Conservation (phyloP, 2,797 vertebrate species). For the Geotrypetes seraphini region DNA sequence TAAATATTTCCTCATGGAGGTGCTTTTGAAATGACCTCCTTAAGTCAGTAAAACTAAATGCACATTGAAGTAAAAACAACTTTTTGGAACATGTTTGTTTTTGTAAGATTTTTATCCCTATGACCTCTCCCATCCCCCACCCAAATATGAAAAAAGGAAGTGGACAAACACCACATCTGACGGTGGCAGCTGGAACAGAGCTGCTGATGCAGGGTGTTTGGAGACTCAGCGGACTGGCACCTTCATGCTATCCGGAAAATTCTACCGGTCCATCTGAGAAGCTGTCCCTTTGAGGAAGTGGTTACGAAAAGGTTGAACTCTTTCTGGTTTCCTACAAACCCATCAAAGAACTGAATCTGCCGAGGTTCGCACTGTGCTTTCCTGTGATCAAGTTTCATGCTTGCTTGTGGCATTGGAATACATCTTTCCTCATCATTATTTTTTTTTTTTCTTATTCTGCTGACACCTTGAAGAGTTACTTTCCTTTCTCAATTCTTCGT, state of each 20-base stretch:
- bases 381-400: slow-evolving; percentile 7
- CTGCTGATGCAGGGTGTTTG: slow-evolving; percentile 1
- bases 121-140: too few species aligned
- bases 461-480: slow-evolving; percentile 11
- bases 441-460: slow-evolving; percentile 13
- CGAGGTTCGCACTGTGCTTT: slow-evolving; percentile 5
- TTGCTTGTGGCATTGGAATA: slow-evolving; percentile 1
- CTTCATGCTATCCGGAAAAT: too few species aligned
- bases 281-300: slow-evolving; percentile 9
- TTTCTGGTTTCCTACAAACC: slow-evolving; percentile 10
- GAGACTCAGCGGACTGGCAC: neutral
- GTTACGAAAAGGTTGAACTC: slow-evolving; percentile 8
- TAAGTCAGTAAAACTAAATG: too few species aligned
- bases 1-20: too few species aligned
- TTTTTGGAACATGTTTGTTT: too few species aligned
- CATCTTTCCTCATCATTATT: slow-evolving; percentile 9
- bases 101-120: too few species aligned
- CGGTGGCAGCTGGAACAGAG: slow-evolving; percentile 2
- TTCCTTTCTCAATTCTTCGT: slow-evolving; percentile 13
- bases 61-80: too few species aligned
- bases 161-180: too few species aligned
- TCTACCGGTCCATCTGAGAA: too few species aligned
- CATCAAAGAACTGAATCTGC: slow-evolving; percentile 15
- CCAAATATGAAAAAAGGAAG: too few species aligned
- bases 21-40: too few species aligned